These are phyloP conservation scores for Acrobasis suavella DNA, from an alignment of 2,888 invertebrate species.

Conservation along the genomic window DNA sequence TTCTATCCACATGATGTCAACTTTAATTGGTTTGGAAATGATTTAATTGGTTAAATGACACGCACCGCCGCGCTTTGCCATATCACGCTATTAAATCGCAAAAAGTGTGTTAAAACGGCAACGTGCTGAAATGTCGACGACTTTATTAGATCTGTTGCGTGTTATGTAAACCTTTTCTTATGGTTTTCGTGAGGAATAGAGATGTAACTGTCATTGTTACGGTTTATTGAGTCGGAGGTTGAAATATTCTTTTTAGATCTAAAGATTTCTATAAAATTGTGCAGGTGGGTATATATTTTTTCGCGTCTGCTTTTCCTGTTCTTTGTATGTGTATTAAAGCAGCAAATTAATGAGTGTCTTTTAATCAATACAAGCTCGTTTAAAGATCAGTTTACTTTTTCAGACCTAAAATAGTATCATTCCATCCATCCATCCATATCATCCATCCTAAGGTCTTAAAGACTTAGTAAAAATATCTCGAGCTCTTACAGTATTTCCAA, in stretches of 20 bases:
- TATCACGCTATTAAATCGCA: slow-evolving; percentile 5
- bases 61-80: slow-evolving; percentile 18
- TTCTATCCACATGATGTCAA: slow-evolving; percentile 18
- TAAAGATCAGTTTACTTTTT: too few species aligned
- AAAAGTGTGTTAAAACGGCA: slow-evolving; percentile 1
- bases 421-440: too few species aligned
- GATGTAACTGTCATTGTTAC: neutral
- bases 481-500: too few species aligned
- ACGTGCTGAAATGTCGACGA: slow-evolving; percentile 10
- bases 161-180: slow-evolving; percentile 4
- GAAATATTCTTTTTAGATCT: neutral
- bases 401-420: too few species aligned
- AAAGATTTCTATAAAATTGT: too few species aligned
- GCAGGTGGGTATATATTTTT: too few species aligned
- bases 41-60: slow-evolving; percentile 25
- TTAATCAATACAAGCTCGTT: too few species aligned
- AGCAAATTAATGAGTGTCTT: too few species aligned
- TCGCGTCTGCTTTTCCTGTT: too few species aligned
- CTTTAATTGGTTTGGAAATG: slow-evolving; percentile 27
- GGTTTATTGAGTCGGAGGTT: neutral
- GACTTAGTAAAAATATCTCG: too few species aligned
- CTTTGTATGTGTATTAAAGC: too few species aligned
- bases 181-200: neutral
- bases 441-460: too few species aligned
- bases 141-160: slow-evolving; percentile 6